These are phyloP conservation scores for Neosilurus hyrtlii DNA, from an alignment of 2,797 vertebrate genomes.

Conservation along the genomic window DNA sequence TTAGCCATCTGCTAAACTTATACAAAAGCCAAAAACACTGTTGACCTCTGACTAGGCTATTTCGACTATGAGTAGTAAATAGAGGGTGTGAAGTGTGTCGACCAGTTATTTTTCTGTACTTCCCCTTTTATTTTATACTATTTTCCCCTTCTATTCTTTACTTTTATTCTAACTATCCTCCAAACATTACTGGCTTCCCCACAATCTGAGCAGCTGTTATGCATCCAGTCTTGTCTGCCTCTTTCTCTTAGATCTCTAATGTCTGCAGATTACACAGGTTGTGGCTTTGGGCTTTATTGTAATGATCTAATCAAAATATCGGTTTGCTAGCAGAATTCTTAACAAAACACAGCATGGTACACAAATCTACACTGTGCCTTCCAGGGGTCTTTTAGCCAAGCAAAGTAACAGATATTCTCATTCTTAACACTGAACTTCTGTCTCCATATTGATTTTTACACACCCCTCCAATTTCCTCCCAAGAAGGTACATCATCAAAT, in stretches of 20 bases:
- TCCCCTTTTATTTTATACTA: no score
- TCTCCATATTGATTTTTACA: constrained; percentile 45
- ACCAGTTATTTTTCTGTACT: background rate
- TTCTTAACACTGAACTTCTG: constrained; percentile 43
- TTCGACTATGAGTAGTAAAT: background rate
- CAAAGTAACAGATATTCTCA: constrained; percentile 59
- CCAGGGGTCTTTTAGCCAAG: constrained; percentile 51
- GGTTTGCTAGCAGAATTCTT: constrained; percentile 54
- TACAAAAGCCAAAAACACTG: background rate
- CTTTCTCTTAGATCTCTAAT: constrained; percentile 42
- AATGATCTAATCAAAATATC: constrained; percentile 62
- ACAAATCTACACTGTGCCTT: constrained; percentile 56
- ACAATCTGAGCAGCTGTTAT: constrained; percentile 9
- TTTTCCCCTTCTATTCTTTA: no score
- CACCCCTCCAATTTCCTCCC: constrained; percentile 7
- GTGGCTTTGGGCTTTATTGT: constrained; percentile 49
- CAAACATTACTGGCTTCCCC: constrained; percentile 23
- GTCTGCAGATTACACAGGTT: constrained; percentile 46
- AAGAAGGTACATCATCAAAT: constrained; percentile 14
- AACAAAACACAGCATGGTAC: constrained; percentile 58
- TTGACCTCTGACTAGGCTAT: background rate
- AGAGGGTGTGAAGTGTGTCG: constrained; percentile 38
- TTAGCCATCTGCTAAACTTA: no score
- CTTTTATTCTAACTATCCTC: constrained; percentile 8
- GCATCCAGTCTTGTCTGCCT: constrained; percentile 21